Percentiles rank a stretch among this genome's conserved stretches.
Evolutionary conservation across 2,797 vertebrate species (phyloP).

Genomic region (Choloepus didactylus): DNA sequence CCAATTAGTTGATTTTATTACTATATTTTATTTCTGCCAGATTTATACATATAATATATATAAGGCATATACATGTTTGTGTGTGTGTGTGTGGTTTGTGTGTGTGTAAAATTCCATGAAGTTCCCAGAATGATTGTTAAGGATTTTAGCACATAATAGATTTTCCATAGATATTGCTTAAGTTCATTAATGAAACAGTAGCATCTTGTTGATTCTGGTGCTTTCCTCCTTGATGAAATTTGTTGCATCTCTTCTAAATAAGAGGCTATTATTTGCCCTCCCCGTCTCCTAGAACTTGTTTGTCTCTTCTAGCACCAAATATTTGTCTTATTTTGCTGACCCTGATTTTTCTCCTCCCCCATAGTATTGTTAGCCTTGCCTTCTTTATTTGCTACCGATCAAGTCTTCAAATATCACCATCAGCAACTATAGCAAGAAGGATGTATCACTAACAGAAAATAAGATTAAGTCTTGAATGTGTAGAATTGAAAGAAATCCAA

Average conservation of each 20-base stretch:
- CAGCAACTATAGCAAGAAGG: conserved; percentile 66
- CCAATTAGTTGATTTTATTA: neutral
- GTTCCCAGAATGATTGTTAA: neutral
- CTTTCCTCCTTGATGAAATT: conserved; percentile 8
- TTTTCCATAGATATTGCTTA: neutral
- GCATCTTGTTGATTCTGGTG: neutral
- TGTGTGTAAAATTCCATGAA: neutral
- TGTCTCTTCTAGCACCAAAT: conserved; percentile 11
- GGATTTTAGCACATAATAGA: neutral
- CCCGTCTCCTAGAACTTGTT: conserved; percentile 12
- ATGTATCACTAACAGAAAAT: conserved; percentile 67
- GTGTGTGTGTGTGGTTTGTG: neutral
- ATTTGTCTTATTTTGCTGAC: conserved; percentile 59
- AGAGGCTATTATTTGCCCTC: conserved; percentile 59
- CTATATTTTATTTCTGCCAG: neutral
- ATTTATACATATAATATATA: neutral
- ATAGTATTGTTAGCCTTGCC: conserved; percentile 27
- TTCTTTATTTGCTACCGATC: conserved; percentile 69
- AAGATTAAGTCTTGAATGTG: conserved; percentile 78
- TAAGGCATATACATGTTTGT: neutral
- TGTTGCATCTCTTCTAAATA: conserved; percentile 57
- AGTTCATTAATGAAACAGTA: conserved; percentile 38
- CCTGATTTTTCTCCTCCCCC: conserved; percentile 42
- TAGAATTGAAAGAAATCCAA: conserved; percentile 69
- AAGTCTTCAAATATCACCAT: conserved; percentile 56